phyloP scores from a whole-genome alignment of 2,888 invertebrate species.

The Zonitis immaculata region DNA sequence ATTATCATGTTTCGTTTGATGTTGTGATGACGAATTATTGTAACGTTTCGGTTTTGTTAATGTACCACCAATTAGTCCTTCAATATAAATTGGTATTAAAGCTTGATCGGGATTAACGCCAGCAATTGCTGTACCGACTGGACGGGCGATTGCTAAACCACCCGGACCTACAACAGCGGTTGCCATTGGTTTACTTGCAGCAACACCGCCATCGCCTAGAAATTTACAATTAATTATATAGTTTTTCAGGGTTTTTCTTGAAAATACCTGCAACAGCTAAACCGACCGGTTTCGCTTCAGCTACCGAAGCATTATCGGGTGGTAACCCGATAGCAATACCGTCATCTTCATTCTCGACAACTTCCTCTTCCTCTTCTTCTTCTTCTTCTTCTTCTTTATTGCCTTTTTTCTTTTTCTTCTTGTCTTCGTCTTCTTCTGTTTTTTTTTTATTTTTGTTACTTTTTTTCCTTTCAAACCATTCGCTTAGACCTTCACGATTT shows the following conservation, averaged over 20 bases:
- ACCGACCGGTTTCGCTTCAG: constrained; percentile 72
- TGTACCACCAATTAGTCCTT: constrained; percentile 27
- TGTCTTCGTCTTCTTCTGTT: constrained; percentile 24
- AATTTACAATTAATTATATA: constrained; percentile 10
- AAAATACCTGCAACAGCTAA: constrained; percentile 46
- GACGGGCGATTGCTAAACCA: constrained; percentile 66
- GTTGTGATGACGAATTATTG: neutral
- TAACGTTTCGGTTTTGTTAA: constrained; percentile 24
- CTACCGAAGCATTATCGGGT: constrained; percentile 60
- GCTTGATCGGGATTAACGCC: constrained; percentile 58
- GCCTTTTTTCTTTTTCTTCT: constrained; percentile 23
- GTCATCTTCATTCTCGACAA: constrained; percentile 45
- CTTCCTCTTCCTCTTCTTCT: constrained; percentile 33
- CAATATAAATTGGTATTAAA: constrained; percentile 42
- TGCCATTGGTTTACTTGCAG: constrained; percentile 66
- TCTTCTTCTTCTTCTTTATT: constrained; percentile 31
- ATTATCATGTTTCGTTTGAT: constrained; percentile 20
- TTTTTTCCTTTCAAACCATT: constrained; percentile 44
- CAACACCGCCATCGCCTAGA: constrained; percentile 65
- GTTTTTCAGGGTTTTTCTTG: neutral
- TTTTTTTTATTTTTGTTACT: constrained; percentile 31
- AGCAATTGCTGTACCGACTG: constrained; percentile 70
- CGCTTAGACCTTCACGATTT: constrained; percentile 35
- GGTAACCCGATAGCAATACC: constrained; percentile 52
- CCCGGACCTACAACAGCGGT: constrained; percentile 67